These are phyloP conservation scores for Ernsta delagoae DNA, from an alignment of 2,888 invertebrate species.

Conservation along the genomic window DNA sequence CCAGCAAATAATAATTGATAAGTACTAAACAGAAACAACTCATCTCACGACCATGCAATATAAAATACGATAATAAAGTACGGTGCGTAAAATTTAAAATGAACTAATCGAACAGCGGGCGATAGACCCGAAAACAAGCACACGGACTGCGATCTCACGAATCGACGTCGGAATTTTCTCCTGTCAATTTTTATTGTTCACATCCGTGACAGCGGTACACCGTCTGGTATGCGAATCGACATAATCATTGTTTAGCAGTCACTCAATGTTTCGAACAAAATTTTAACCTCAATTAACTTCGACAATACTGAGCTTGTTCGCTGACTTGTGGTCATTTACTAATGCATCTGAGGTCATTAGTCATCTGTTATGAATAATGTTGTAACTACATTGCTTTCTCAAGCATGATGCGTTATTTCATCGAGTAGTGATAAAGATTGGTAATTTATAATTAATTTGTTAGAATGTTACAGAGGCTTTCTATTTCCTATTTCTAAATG, in stretches of 20 bases:
- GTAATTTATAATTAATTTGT: conserved; percentile 60
- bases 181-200: conserved; percentile 60
- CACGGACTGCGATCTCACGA: conserved; percentile 53
- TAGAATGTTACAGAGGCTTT: conserved; percentile 53
- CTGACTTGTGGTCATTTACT: conserved; percentile 68
- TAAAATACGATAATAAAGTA: conserved; percentile 30
- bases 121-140: conserved; percentile 33
- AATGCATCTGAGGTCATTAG: conserved; percentile 69
- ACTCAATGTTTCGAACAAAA: conserved; percentile 65
- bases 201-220: conserved; percentile 49
- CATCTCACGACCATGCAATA: conserved; percentile 35
- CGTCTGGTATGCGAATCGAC: conserved; percentile 60
- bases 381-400: conserved; percentile 72
- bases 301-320: conserved; percentile 66
- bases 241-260: conserved; percentile 68
- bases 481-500: conserved; percentile 43
- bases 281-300: conserved; percentile 74
- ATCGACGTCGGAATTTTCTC: conserved; percentile 59
- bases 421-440: conserved; percentile 50
- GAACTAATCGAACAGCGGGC: conserved; percentile 32
- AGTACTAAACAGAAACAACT: conserved; percentile 21
- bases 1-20: conserved; percentile 21
- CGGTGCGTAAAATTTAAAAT: conserved; percentile 36
- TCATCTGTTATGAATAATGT: conserved; percentile 64
- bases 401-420: conserved; percentile 58